Evolutionary conservation across 2,113 vertebrate species (phyloP).

Genomic region (Poeciliopsis turrubarensis): DNA sequence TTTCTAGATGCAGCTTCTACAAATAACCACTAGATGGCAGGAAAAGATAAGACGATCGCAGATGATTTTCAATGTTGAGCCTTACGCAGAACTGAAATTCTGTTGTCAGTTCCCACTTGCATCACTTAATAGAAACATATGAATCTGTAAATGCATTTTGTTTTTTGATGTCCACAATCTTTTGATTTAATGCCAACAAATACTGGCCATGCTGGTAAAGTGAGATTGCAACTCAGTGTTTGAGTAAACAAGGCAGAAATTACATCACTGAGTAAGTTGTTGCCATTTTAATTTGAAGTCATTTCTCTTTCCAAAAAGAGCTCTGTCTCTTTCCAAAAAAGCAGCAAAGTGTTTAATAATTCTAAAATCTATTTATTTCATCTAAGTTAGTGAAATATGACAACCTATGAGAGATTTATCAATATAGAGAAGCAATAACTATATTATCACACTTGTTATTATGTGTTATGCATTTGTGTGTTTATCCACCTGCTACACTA

Average conservation of each 20-base stretch:
- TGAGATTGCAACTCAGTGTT: too few relatives aligned
- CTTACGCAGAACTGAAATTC: background rate
- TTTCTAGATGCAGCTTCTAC: constrained; percentile 1
- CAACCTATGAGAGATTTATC: constrained; percentile 8
- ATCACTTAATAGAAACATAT: too few relatives aligned
- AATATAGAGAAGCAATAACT: background rate
- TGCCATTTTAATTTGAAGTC: too few relatives aligned
- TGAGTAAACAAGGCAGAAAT: too few relatives aligned
- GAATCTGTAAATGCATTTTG: too few relatives aligned
- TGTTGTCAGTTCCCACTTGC: background rate
- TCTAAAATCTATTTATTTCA: constrained; percentile 12
- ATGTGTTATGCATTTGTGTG: constrained; percentile 49
- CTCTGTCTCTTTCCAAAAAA: background rate
- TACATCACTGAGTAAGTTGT: too few relatives aligned
- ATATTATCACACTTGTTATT: constrained; percentile 36
- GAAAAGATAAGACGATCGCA: constrained; percentile 1
- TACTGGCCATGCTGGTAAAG: too few relatives aligned
- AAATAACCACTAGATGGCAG: constrained; percentile 61
- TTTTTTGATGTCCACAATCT: too few relatives aligned
- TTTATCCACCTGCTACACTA: constrained; percentile 77
- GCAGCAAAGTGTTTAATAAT: too few relatives aligned
- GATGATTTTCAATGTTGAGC: background rate
- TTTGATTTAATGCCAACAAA: too few relatives aligned
- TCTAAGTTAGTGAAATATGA: background rate
- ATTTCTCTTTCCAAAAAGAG: too few relatives aligned